Evolutionary conservation across 2,113 vertebrate species (phyloP).

Genomic region (Burhinus bistriatus): DNA sequence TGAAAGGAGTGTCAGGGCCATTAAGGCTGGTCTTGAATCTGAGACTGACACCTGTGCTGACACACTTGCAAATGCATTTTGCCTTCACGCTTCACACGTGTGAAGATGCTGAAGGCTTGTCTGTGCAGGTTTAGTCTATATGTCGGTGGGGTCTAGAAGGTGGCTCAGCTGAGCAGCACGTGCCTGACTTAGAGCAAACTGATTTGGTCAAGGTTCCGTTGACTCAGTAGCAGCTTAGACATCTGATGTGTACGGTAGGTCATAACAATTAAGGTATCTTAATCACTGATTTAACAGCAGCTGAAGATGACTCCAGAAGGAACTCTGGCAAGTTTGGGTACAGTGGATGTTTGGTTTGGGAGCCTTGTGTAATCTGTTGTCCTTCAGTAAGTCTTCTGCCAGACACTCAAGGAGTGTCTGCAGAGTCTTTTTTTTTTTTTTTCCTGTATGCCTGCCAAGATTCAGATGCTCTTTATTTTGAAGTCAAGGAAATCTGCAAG

Average conservation of each 20-base stretch:
- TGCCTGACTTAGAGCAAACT: background rate
- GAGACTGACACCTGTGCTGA: background rate
- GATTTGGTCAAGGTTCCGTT: background rate
- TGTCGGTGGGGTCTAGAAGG: background rate
- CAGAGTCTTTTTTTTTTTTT: background rate
- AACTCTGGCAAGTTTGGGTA: background rate
- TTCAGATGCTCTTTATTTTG: background rate
- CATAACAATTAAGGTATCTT: background rate
- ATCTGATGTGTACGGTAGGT: fast-evolving
- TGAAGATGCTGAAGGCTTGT: background rate
- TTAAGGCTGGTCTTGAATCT: background rate
- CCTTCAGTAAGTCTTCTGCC: background rate
- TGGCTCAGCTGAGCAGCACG: background rate
- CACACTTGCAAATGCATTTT: background rate
- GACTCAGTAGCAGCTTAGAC: background rate
- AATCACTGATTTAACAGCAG: background rate
- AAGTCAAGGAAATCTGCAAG: background rate
- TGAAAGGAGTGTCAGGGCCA: background rate
- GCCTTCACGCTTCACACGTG: background rate
- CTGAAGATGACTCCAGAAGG: background rate
- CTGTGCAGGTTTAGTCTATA: background rate
- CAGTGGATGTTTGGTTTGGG: background rate
- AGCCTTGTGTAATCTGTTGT: background rate
- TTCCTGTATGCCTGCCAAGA: background rate
- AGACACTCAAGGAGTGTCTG: background rate